Percentiles rank a stretch among this genome's conserved stretches.
phyloP scores from a whole-genome alignment of 2,797 vertebrate species.

The Oreortyx pictus region DNA sequence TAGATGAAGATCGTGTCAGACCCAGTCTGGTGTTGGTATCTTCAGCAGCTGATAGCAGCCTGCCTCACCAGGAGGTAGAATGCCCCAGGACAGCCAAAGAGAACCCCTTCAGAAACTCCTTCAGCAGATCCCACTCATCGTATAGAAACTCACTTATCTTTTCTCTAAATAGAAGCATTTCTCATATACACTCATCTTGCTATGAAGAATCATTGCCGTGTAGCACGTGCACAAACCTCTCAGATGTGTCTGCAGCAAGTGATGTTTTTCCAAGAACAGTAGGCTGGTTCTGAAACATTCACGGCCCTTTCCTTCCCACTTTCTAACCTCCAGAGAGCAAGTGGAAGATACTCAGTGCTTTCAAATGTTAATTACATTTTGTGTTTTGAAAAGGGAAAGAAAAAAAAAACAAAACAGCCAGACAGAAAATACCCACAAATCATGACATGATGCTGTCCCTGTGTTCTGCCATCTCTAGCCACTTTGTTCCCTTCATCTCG shows the following conservation, averaged over 20 bases:
- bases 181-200: not conserved
- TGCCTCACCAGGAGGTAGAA: not conserved
- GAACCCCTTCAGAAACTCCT: not conserved
- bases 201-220: not conserved
- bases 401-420: not conserved
- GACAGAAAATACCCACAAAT: not conserved
- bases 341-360: not conserved
- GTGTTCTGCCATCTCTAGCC: fast-evolving
- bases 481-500: not conserved
- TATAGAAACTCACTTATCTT: not conserved
- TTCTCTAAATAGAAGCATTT: not conserved
- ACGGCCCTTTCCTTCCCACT: not conserved
- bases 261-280: not conserved
- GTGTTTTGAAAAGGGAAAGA: not conserved
- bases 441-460: not conserved
- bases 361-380: not conserved
- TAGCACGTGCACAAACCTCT: not conserved
- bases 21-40: not conserved
- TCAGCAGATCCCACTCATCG: not conserved
- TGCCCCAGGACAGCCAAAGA: not conserved
- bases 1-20: not conserved
- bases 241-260: not conserved
- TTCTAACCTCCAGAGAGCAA: not conserved
- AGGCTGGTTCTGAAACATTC: not conserved
- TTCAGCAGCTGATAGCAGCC: not conserved